Evolutionary conservation across 2,888 invertebrate genomes (phyloP), one percentile per base, ranked within the genome.

Genomic region (Imbricaverruca yamaguchii): DNA sequence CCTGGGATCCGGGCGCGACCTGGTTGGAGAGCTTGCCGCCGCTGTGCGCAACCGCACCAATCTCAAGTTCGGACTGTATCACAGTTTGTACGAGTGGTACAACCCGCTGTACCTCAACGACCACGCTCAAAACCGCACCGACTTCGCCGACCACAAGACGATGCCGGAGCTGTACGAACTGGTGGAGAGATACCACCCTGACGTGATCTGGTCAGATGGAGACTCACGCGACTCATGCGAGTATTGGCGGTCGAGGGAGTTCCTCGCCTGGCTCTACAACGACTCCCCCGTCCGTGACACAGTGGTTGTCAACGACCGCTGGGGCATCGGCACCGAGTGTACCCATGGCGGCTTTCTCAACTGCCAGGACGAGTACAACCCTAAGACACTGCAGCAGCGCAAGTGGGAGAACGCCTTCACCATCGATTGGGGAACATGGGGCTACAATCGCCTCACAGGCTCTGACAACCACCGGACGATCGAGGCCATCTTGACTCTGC

Each of bases 321-420:
- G 97, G 97, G 97, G 97, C 0, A 89, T 87, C 11, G 92, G 90
- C 10, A 92, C 91, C 2, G 88, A 91, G 4, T 97, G 97, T 83
- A 89, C 92, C 84, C 97, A 98, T 87, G 97, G 97, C 2, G 97
- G 93, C 85, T 95, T 93, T 87, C 93, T 91, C 84, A 96, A 94
- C 39, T 96, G 96, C 86, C 87, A 89, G 0, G 97, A 98, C 83
- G 85, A 86, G 81, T 82, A 82, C 61, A 82, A 82, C 61, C 95
- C 90, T 85, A 93, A 93, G 88, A 94, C 87, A 95, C 95, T 89
- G 94, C 94, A 91, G 85, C 83, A 87, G 0, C 95, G 94, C 85
- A 98, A 98, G 88, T 98, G 96, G 96, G 98, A 98, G 88, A 97
- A 97, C 87, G 94, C 94, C 53, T 93, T 97, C 90, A 96, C 97